phyloP scores from a whole-genome alignment of 2,797 vertebrate species.

The Luscinia megarhynchos region DNA sequence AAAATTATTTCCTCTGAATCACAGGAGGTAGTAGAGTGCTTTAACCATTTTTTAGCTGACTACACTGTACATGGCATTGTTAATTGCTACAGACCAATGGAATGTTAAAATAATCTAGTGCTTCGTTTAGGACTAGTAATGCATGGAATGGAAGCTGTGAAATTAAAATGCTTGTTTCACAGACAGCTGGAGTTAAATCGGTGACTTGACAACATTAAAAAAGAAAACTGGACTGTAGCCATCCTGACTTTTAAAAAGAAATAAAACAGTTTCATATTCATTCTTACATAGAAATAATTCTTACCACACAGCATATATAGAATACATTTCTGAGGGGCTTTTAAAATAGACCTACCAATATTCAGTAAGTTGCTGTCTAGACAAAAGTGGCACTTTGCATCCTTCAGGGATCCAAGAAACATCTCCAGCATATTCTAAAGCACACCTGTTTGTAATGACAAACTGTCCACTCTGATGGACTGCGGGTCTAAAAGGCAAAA shows the following conservation, averaged over 20 bases:
- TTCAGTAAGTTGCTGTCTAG: not conserved
- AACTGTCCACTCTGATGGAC: constrained; percentile 61
- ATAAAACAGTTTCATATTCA: constrained; percentile 44
- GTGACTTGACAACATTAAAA: constrained; percentile 65
- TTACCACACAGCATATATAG: not conserved
- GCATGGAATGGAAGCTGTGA: constrained; percentile 79
- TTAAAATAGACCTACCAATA: constrained; percentile 59
- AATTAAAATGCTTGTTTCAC: constrained; percentile 78
- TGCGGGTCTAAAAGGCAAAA: constrained; percentile 68
- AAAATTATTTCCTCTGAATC: not conserved
- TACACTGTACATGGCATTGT: constrained; percentile 73
- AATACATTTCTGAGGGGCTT: not conserved
- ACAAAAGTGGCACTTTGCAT: constrained; percentile 33
- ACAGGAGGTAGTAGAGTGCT: not conserved
- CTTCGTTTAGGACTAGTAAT: constrained; percentile 76
- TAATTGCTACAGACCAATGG: constrained; percentile 81
- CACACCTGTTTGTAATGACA: constrained; percentile 34
- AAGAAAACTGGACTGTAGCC: constrained; percentile 56
- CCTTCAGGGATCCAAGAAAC: constrained; percentile 68
- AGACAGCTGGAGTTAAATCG: constrained; percentile 63
- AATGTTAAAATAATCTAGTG: constrained; percentile 78
- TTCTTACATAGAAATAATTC: not conserved
- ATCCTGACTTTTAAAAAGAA: constrained; percentile 47
- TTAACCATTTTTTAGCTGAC: constrained; percentile 65
- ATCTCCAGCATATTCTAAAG: constrained; percentile 52